Conservation (phyloP, 2,113 vertebrate species). For the Nerophis ophidion region DNA sequence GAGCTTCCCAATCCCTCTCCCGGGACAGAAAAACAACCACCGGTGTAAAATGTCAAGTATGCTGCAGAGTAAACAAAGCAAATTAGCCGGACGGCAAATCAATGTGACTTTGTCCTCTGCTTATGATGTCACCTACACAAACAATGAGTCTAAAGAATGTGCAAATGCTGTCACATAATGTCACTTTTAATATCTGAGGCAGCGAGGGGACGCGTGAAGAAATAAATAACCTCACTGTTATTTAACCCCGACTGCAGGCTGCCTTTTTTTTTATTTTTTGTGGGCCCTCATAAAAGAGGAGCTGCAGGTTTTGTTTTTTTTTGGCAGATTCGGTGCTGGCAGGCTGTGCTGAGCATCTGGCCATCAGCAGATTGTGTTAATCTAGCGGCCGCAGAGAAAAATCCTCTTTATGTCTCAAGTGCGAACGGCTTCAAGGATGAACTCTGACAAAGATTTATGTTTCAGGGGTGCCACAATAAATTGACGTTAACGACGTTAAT, state of each 20-base stretch:
- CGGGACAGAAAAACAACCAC: conserved; percentile 25
- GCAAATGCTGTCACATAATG: neutral
- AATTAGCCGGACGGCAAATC: conserved; percentile 47
- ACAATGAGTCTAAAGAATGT: neutral
- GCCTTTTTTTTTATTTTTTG: conserved; percentile 36
- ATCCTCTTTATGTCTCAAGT: conserved; percentile 50
- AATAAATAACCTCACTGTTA: conserved; percentile 4
- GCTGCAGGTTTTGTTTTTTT: conserved; percentile 26
- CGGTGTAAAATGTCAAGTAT: conserved; percentile 47
- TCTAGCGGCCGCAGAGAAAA: conserved; percentile 54
- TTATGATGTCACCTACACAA: conserved; percentile 15
- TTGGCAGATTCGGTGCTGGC: conserved; percentile 44
- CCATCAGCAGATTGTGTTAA: conserved; percentile 62
- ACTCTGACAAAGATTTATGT: conserved; percentile 47
- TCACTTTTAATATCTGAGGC: neutral
- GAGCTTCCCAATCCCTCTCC: conserved; percentile 11
- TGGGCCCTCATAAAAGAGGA: conserved; percentile 35
- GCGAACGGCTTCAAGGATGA: conserved; percentile 41
- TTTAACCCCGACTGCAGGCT: conserved; percentile 26
- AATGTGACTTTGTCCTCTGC: conserved; percentile 30
- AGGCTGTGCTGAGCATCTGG: conserved; percentile 65
- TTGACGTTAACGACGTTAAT: conserved; percentile 34
- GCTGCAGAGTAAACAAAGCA: conserved; percentile 38
- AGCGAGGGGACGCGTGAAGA: neutral
- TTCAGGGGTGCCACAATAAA: conserved; percentile 42